Evolutionary conservation across 2,113 vertebrate species (phyloP).

Genomic region (Fregetta grallaria): DNA sequence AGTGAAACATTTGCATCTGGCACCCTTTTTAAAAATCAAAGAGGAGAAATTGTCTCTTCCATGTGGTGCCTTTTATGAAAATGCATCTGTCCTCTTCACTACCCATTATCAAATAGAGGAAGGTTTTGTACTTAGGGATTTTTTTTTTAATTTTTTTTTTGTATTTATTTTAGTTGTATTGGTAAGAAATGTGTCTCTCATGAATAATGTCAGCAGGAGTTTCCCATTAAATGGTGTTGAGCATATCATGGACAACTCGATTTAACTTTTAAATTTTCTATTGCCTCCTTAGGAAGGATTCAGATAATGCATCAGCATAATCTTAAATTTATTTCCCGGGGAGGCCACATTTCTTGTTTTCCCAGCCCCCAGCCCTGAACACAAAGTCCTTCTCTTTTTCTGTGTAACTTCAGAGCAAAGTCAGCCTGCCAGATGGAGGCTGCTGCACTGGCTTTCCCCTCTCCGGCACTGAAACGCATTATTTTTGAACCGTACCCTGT

Average conservation of each 20-base stretch:
- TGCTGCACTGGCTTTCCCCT: slow-evolving; percentile 5
- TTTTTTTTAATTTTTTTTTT: not conserved
- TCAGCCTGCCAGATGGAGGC: not conserved
- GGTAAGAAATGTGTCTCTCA: slow-evolving; percentile 28
- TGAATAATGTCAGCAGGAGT: slow-evolving; percentile 48
- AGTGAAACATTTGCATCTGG: slow-evolving; percentile 73
- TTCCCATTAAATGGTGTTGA: slow-evolving; percentile 52
- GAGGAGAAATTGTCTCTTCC: slow-evolving; percentile 56
- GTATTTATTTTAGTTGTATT: slow-evolving; percentile 57
- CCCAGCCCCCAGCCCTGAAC: not conserved
- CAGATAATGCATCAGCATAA: slow-evolving; percentile 7
- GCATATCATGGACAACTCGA: slow-evolving; percentile 14
- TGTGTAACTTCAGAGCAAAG: slow-evolving; percentile 2
- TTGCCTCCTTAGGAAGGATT: slow-evolving; percentile 40
- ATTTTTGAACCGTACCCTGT: not conserved
- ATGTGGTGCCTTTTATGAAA: slow-evolving; percentile 69
- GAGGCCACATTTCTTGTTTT: not conserved
- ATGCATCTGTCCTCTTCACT: slow-evolving; percentile 63
- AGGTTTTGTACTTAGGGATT: slow-evolving; percentile 41
- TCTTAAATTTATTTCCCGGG: slow-evolving; percentile 46
- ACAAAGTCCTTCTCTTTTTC: not conserved
- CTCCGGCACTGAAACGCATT: not conserved
- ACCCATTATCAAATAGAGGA: slow-evolving; percentile 42
- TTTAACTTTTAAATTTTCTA: slow-evolving; percentile 56
- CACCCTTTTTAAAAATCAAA: slow-evolving; percentile 65